Evolutionary conservation across 2,888 invertebrate genomes (phyloP), one percentile per base, ranked within the genome.

Genomic region (Plebejus argus): DNA sequence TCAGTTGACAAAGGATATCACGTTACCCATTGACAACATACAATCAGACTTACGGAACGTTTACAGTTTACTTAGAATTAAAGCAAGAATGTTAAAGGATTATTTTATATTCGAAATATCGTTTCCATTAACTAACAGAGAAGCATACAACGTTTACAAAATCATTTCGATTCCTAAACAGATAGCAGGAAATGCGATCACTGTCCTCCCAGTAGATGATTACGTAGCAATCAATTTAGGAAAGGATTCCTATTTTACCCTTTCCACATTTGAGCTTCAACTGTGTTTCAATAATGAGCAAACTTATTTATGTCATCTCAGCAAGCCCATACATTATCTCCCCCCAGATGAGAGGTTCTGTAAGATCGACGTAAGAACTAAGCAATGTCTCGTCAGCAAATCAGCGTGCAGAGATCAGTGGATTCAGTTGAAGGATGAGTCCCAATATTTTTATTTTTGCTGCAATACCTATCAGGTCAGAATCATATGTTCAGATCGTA

Each of bases 11-110:
- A 56, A 56, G 18, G 56, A n/a, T 56, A 56, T n/a, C 56, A 56
- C n/a, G 56, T 56, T 56, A 56, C 56, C 56, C n/a, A 56, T 56
- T 56, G n/a, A 56, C 56, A 56, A 56, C 56, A 56, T 56, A 56
- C 56, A 56, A 56, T 56, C 56, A n/a, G 56, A 56, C 56, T 56
- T 56, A 56, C 56, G 53, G 53, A 53, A 53, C 53, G 53, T 53
- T 53, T 53, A 53, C 15, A 53, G 18, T 53, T 53, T 53, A 53
- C 53, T 53, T 53, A 53, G 53, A 53, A 53, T 53, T 18, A 53
- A 53, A 53, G 53, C 53, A 53, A 56, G 56, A 56, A 56, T 56
- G 7, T 56, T 56, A 56, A 56, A 56, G n/a, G 56, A 56, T 20
- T 56, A 56, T 56, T 56, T 56, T 56, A 56, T 56, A 56, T 56